Base-by-base conservation (phyloP, 2,888 invertebrate genomes). In the Deilephila elpenor region DNA sequence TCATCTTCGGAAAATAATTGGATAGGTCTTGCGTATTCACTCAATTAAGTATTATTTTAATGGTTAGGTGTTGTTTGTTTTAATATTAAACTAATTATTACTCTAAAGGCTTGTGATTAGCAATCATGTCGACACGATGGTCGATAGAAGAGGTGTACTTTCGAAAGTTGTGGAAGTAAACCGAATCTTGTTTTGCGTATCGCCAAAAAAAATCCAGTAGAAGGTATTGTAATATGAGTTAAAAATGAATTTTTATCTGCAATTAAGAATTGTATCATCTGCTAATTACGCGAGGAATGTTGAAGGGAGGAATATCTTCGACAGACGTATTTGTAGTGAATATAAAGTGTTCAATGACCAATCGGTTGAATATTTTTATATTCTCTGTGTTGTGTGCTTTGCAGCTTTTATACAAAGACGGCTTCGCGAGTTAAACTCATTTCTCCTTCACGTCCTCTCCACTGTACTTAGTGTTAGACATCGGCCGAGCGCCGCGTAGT, bases 321-420 rank as follows among this genome's bases (percentile, higher is more conserved):
- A 25, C 20, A 44, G 44, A 44, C 44, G 20, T 37, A 67, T 44
- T 51, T 29, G 44, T 67, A 51, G 29, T 51, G 51, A 67, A 44
- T 51, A 67, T 51, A 25, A 64, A 44, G 34, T 20, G 11, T 56
- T 71, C 71, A 60, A 60, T 73, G 80, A 80, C 77, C 80, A 81
- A 80, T 79, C 73, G 75, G 79, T 81, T 80, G 78, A 80, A 70
- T 61, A 56, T 73, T 59, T 72, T 64, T 76, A 84, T 83, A 85
- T 81, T 81, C 82, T 84, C 76, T 81, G 77, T 87, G 87, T 87
- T 81, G 84, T 87, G 82, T 80, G 88, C 88, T 88, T 87, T 73
- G 77, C 83, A 75, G 87, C 85, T 88, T 84, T 51, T 67, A 67
- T 67, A 67, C 71, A 37, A 51, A 51, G 62, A 61, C 20, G 61